Conservation (phyloP, 1,140 invertebrate genomes). For the Meloidogyne hapla region DNA sequence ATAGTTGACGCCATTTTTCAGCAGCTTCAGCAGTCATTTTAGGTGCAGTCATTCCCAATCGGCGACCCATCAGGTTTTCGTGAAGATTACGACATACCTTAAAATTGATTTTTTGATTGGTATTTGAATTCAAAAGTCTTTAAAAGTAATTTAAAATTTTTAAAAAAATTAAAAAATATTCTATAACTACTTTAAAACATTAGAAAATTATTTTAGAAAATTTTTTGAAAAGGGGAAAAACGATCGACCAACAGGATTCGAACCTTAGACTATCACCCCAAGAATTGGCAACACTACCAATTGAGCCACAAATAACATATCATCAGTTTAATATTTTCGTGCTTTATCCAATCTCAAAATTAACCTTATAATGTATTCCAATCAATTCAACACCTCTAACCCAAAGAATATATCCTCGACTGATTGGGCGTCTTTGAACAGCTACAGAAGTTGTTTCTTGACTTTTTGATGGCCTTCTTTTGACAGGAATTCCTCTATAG, state of each 20-base stretch:
- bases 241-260: too few species aligned
- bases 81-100: slow-evolving; percentile 43
- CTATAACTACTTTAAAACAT: too few species aligned
- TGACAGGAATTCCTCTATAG: slow-evolving; percentile 47
- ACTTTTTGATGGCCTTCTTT: slow-evolving; percentile 10
- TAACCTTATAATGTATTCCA: slow-evolving; percentile 57
- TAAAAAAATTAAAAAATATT: background rate
- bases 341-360: background rate
- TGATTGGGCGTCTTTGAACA: background rate
- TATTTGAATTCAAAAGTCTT: background rate
- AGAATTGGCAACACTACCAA: too few species aligned
- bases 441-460: background rate
- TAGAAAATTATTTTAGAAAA: too few species aligned
- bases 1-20: slow-evolving; percentile 58
- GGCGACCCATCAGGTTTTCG: slow-evolving; percentile 24
- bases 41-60: slow-evolving; percentile 54
- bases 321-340: too few species aligned
- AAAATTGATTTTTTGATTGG: slow-evolving; percentile 42
- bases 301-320: too few species aligned
- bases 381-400: slow-evolving; percentile 56
- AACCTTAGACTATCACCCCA: too few species aligned
- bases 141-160: background rate
- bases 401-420: slow-evolving; percentile 50
- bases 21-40: slow-evolving; percentile 62
- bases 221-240: too few species aligned